Evolutionary conservation across 53 echinoderm and acorn worm genomes (phyloP).

Genomic region (Echinarachnius parma): DNA sequence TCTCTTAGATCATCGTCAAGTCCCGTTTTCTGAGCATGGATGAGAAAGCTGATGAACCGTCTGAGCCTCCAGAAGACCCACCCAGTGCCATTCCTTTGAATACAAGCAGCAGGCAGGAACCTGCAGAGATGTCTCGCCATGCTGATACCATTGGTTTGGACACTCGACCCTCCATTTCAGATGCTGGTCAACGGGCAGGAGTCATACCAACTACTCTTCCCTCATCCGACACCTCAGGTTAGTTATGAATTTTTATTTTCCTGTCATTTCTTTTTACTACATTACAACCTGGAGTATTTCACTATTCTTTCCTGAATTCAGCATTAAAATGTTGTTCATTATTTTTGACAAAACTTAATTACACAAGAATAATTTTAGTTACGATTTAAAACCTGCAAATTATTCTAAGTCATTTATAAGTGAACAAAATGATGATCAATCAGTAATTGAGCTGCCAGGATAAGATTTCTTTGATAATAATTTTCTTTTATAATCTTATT

Average conservation of each 20-base stretch:
- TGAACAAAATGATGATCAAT: neutral
- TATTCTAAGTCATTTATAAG: conserved; percentile 1
- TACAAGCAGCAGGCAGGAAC: neutral
- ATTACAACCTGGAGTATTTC: neutral
- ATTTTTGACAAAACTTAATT: neutral
- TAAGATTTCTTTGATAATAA: neutral
- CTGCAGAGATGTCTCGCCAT: neutral
- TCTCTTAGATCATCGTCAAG: too few relatives aligned
- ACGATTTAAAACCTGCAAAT: neutral
- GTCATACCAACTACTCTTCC: neutral
- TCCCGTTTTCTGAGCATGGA: too few relatives aligned
- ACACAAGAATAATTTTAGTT: neutral
- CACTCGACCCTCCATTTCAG: neutral
- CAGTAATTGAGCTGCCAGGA: neutral
- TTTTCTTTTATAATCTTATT: too few relatives aligned
- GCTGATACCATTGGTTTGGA: neutral
- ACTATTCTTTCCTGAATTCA: neutral
- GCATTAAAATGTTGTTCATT: neutral
- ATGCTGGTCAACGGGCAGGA: neutral
- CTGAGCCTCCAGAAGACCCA: neutral
- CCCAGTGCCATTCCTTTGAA: neutral
- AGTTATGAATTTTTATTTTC: neutral
- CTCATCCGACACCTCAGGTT: neutral
- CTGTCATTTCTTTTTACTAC: neutral
- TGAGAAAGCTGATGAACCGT: too few relatives aligned